A percentile compares a stretch with the other conserved stretches of the same genome.
Conservation (phyloP, 2,888 invertebrate genomes). For the Noctua pronuba region DNA sequence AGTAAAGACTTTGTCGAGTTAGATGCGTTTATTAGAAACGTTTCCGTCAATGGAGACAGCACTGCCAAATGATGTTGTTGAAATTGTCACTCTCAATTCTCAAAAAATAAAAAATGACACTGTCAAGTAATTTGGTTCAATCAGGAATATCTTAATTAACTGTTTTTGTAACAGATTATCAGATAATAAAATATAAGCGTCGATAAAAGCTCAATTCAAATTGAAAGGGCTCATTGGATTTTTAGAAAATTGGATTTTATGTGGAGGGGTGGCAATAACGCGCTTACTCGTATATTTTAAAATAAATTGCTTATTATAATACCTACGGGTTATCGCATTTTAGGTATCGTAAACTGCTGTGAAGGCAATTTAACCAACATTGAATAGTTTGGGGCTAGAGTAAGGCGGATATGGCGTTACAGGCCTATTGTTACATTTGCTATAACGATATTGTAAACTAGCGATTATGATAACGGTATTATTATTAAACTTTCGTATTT, state of each 20-base stretch:
- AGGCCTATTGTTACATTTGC: constrained; percentile 70
- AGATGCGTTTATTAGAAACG: constrained; percentile 80
- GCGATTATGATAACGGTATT: constrained; percentile 69
- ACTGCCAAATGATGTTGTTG: constrained; percentile 27
- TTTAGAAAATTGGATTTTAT: constrained; percentile 71
- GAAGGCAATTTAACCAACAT: constrained; percentile 78
- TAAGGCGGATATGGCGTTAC: constrained; percentile 70
- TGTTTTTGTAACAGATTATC: constrained; percentile 56
- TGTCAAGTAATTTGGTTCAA: constrained; percentile 30
- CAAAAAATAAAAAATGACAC: constrained; percentile 23
- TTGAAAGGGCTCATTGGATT: constrained; percentile 67
- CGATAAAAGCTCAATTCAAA: constrained; percentile 63
- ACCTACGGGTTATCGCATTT: constrained; percentile 75
- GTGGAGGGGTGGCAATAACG: constrained; percentile 69
- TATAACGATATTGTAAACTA: constrained; percentile 68
- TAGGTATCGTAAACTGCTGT: constrained; percentile 74
- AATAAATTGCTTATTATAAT: constrained; percentile 78
- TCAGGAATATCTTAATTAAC: constrained; percentile 54
- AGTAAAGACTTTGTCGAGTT: constrained; percentile 87
- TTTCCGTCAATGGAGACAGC: constrained; percentile 52
- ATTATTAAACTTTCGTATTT: constrained; percentile 66
- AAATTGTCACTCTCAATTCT: not conserved
- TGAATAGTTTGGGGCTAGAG: constrained; percentile 77
- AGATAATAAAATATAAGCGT: constrained; percentile 57
- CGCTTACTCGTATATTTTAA: constrained; percentile 75